These are phyloP conservation scores for Lontra canadensis DNA, from an alignment of 2,113 vertebrate genomes.

Conservation along the genomic window DNA sequence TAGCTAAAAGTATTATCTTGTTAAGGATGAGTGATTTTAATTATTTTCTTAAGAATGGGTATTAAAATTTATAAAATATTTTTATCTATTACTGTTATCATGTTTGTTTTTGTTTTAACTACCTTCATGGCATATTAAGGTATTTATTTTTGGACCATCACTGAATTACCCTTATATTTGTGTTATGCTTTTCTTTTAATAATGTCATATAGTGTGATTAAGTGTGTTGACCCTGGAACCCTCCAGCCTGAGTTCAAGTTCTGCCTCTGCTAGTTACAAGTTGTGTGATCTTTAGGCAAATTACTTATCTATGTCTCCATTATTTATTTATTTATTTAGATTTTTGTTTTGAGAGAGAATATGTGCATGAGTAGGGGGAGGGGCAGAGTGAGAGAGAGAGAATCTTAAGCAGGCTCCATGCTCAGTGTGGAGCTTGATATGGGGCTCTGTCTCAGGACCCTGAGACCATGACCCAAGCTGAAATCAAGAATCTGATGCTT, in stretches of 20 bases:
- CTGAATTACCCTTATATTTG: neutral
- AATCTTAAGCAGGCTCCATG: neutral
- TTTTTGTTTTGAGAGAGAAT: neutral
- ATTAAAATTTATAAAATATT: neutral
- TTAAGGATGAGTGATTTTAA: neutral
- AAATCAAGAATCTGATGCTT: neutral
- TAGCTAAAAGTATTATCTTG: neutral
- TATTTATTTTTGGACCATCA: neutral
- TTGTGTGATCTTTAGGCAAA: neutral
- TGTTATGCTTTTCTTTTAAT: neutral
- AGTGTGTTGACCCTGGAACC: neutral
- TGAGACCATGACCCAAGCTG: neutral
- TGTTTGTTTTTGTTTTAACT: conserved; percentile 27
- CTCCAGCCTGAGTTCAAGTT: neutral
- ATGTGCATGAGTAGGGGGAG: neutral
- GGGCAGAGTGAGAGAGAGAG: neutral
- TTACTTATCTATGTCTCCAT: neutral
- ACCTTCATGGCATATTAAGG: neutral
- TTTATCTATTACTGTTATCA: neutral
- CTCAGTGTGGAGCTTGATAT: too few species aligned
- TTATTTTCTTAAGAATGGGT: too few species aligned
- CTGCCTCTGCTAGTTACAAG: neutral
- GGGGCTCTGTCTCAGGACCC: neutral
- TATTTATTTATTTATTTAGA: neutral
- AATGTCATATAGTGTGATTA: neutral